Evolutionary conservation across 2,797 vertebrate genomes (phyloP).

Genomic region (Lagocephalus sceleratus): DNA sequence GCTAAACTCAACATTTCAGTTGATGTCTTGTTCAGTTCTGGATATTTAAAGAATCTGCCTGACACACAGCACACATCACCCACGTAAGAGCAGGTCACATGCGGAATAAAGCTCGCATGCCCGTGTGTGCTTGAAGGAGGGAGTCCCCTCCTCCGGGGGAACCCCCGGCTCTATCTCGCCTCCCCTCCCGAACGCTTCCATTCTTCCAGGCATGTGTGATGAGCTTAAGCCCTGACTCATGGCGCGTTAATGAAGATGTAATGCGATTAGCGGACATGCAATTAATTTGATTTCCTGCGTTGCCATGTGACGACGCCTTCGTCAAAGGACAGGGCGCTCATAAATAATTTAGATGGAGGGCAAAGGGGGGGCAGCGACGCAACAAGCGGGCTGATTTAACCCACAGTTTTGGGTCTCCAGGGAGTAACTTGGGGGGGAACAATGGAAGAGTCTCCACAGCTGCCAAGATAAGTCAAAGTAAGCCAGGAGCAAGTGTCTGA

Average conservation of each 20-base stretch:
- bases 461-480: constrained; percentile 29
- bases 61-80: constrained; percentile 14
- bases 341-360: constrained; percentile 47
- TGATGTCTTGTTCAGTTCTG: constrained; percentile 11
- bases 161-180: constrained; percentile 51
- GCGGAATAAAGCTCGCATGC: neutral
- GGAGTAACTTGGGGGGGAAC: constrained; percentile 32
- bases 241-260: constrained; percentile 80
- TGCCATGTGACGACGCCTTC: constrained; percentile 70
- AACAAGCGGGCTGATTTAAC: constrained; percentile 21
- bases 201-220: constrained; percentile 57
- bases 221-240: constrained; percentile 77
- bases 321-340: constrained; percentile 67
- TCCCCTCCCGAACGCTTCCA: constrained; percentile 13
- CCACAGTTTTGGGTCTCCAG: constrained; percentile 33
- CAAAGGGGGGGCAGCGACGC: constrained; percentile 10
- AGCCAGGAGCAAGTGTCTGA: constrained; percentile 11
- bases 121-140: constrained; percentile 18
- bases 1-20: constrained; percentile 25
- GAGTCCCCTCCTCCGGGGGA: constrained; percentile 45
- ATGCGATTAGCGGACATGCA: constrained; percentile 79
- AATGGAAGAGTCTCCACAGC: constrained; percentile 28
- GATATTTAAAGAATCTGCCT: constrained; percentile 6
- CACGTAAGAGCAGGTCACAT: constrained; percentile 8
- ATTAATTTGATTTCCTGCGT: constrained; percentile 78